Percentiles rank a stretch among this genome's conserved stretches.
Conservation (phyloP, 2,113 vertebrate genomes). For the Corythoichthys intestinalis region DNA sequence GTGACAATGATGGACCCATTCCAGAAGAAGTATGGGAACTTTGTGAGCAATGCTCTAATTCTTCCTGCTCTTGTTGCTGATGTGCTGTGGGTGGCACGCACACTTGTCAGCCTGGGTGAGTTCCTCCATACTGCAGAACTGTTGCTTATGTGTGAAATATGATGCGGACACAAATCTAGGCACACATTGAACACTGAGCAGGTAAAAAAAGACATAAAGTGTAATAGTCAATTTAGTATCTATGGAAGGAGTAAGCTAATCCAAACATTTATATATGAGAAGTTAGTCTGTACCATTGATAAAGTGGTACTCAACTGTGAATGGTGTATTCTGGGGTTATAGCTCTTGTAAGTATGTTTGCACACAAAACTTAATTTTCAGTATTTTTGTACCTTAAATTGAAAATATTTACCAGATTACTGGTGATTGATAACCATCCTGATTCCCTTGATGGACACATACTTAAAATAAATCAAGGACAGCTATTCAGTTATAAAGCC, state of each 20-base stretch:
- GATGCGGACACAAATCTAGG: conserved; percentile 4
- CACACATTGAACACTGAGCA: conserved; percentile 8
- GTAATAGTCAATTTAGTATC: background rate
- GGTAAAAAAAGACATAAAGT: background rate
- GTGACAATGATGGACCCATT: conserved; percentile 84
- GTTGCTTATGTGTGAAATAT: background rate
- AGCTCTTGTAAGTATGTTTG: background rate
- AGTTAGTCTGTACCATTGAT: background rate
- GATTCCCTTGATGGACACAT: background rate
- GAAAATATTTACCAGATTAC: background rate
- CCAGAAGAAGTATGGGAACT: conserved; percentile 75
- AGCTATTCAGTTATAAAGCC: background rate
- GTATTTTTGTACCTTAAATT: background rate
- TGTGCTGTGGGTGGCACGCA: conserved; percentile 82
- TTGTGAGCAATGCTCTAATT: conserved; percentile 73
- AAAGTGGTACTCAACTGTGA: background rate
- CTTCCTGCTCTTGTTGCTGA: conserved; percentile 80
- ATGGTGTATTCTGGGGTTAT: background rate
- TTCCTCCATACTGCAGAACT: conserved; percentile 16
- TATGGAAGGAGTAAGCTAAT: background rate
- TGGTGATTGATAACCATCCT: background rate
- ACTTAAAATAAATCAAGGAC: background rate
- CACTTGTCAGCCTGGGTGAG: conserved; percentile 79
- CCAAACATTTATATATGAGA: too few species aligned
- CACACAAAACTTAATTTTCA: background rate